Percentiles rank a stretch among this genome's conserved stretches.
Evolutionary conservation across 1,140 invertebrate genomes (phyloP).

Genomic region (Bombus breviceps): DNA sequence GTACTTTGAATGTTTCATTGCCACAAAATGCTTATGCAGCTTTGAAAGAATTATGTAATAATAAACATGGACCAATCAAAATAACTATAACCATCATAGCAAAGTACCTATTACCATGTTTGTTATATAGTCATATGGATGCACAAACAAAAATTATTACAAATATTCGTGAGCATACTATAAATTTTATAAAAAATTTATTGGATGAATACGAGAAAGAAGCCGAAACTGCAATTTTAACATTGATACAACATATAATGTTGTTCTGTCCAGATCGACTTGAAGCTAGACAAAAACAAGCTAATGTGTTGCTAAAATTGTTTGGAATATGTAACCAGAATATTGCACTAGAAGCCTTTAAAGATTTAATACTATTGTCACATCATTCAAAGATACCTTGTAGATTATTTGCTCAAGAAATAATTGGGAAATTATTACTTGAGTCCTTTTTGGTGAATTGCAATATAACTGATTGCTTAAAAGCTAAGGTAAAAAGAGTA

Average conservation of each 20-base stretch:
- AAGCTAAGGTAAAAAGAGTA: constrained; percentile 73
- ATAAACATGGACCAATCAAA: constrained; percentile 81
- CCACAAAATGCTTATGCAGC: constrained; percentile 81
- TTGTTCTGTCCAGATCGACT: constrained; percentile 84
- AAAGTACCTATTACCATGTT: constrained; percentile 81
- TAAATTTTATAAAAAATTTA: constrained; percentile 83
- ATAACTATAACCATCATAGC: constrained; percentile 81
- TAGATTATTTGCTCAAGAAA: constrained; percentile 84
- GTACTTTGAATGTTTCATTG: constrained; percentile 74
- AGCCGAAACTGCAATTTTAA: constrained; percentile 77
- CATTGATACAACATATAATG: constrained; percentile 85
- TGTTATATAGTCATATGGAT: constrained; percentile 79
- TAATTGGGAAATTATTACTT: constrained; percentile 82
- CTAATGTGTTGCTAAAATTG: constrained; percentile 82
- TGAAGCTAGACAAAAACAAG: constrained; percentile 84
- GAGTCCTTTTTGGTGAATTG: constrained; percentile 64
- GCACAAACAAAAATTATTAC: constrained; percentile 77
- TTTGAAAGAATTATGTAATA: constrained; percentile 80
- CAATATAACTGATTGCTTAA: constrained; percentile 38
- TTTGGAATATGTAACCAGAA: constrained; percentile 77
- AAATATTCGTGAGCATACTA: constrained; percentile 81
- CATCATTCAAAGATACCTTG: constrained; percentile 81
- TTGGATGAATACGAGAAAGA: constrained; percentile 76
- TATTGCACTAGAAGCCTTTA: constrained; percentile 77
- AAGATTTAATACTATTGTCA: constrained; percentile 83